Base-by-base conservation (phyloP, 2,888 invertebrate genomes). In the Actias luna region DNA sequence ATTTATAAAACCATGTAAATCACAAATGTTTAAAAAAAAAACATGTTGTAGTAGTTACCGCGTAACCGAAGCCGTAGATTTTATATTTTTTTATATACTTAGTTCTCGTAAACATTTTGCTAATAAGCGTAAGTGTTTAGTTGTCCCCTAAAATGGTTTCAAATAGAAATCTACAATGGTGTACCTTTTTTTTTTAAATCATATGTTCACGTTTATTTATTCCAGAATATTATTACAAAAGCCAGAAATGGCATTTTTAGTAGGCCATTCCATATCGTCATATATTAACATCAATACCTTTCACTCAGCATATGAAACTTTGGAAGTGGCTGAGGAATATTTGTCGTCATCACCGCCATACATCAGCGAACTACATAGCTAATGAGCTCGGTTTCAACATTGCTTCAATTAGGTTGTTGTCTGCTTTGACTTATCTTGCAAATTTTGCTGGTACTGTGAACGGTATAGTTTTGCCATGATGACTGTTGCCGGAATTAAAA, bases 251-350 rank as follows among this genome's bases (percentile, higher is more conserved):
- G 61, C 50, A 27, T 46, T 65, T 69, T 42, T 62, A 69, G 69
- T 33, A 58, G 94, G 87, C 77, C 86, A 64, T 83, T 93, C 95
- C 95, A 1, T 88, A 94, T 63, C 80, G 78, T 62, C 77, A 85
- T 33, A 93, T 95, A 27, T 65, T 93, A 5, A 74, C 87, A 0
- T 95, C 95, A 0, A 58, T 94, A 61, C 95, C 95, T 1, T 95
- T 95, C 94, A 0, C 75, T 95, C 12, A 69, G 90, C 2, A 63
- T 94, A 2, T 80, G 94, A 31, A 95, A 95, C 72, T 95, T 94
- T 68, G 95, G 95, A 27, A 95, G 94, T 73, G 83, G 94, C 63
- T 95, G 95, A 93, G 94, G 95, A 0, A 76, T 95, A 16, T 94
- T 94, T 80, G 94, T 95, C 78, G 85, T 95, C 29, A 89, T 66